These are phyloP conservation scores for Ochotona curzoniae DNA, from an alignment of 2,113 vertebrate genomes.

Conservation along the genomic window DNA sequence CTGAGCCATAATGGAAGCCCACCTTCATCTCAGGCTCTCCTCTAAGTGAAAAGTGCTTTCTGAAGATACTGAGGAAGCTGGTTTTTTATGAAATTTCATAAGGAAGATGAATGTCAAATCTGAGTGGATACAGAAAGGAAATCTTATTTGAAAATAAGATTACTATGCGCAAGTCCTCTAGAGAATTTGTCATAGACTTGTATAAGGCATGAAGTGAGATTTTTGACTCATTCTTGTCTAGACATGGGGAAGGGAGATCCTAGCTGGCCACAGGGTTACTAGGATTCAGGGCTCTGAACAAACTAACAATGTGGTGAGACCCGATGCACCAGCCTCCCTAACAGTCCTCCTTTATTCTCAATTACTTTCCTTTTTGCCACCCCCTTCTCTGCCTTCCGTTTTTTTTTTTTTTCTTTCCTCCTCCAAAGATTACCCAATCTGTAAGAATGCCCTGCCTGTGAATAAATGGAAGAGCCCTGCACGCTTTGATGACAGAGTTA, in stretches of 20 bases:
- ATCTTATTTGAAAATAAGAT: neutral
- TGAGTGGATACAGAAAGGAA: neutral
- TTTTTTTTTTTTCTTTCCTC: no score
- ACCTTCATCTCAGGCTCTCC: neutral
- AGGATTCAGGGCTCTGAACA: neutral
- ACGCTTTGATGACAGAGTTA: neutral
- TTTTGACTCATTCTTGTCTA: constrained; percentile 69
- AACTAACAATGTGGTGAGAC: neutral
- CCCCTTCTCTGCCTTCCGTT: neutral
- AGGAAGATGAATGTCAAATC: neutral
- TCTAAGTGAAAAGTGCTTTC: neutral
- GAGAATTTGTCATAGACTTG: constrained; percentile 7
- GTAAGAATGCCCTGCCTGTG: neutral
- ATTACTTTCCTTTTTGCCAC: neutral
- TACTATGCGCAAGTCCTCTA: neutral
- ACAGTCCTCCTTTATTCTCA: neutral
- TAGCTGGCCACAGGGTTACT: neutral
- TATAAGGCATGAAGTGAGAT: neutral
- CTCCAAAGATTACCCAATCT: neutral
- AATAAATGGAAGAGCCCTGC: neutral
- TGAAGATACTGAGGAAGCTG: neutral
- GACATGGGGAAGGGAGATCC: neutral
- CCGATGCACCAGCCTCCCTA: neutral
- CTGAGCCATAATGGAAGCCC: neutral
- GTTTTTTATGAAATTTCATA: constrained; percentile 25